Base-by-base conservation (phyloP, 2,888 invertebrate genomes). In the Listrodromus nycthemerus region DNA sequence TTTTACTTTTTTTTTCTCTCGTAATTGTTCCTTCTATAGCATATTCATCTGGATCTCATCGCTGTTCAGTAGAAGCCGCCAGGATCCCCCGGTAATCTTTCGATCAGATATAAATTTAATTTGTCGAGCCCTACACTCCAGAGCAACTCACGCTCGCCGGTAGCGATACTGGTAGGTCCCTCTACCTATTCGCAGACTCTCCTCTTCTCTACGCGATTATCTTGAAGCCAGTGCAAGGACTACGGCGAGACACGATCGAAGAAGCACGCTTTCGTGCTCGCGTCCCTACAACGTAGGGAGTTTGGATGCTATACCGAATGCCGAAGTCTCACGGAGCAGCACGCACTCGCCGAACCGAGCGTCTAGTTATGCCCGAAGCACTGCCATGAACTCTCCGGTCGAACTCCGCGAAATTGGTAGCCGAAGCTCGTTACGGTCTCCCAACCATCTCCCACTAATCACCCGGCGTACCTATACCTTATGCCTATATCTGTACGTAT, bases 361-460 rank as follows among this genome's bases (percentile, higher is more conserved):
- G 69, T 77, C 80, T 78, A 77, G 80, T 85, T 84, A 74, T 84
- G 80, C 86, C 80, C 66, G 67, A 67, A 84, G 84, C 79, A 70
- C 50, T 78, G 70, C 79, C 70, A 70, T 83, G 84, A 87, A 86
- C 85, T 87, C 84, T 87, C 86, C 65, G 85, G 77, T 84, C 84
- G 82, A 87, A 84, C 86, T 82, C 84, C 66, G 79, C 82, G 86
- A 87, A 86, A 86, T 86, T 86, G 84, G 87, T 85, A 86, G 79
- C 86, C 78, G 71, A 74, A 86, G 85, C 87, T 86, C 86, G 86
- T 87, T 86, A 86, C 85, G 80, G 69, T 84, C 77, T 84, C 84
- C 80, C 78, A 52, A 78, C 84, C 84, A 78, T 74, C 77, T 84
- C 74, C 77, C 84, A 84, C 80, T 80, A 84, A 84, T 84, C 84